These are phyloP conservation scores for Cheirogaleus major DNA, from an alignment of 2,797 vertebrate genomes.

Conservation along the genomic window DNA sequence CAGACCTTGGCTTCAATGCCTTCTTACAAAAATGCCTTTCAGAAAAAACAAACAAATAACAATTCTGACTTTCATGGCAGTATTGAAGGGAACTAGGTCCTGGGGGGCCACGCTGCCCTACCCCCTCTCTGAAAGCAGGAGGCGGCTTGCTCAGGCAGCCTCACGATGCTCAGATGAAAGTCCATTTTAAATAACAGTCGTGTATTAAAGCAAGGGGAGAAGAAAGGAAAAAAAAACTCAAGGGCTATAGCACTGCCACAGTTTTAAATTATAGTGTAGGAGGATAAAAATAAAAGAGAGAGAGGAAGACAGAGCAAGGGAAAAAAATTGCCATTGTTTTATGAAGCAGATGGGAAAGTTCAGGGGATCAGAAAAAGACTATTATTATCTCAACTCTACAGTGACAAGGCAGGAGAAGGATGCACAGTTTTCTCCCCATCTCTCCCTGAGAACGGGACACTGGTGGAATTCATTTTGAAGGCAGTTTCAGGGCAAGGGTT, in stretches of 20 bases:
- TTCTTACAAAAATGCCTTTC: background rate
- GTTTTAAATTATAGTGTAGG: constrained; percentile 87
- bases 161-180: constrained; percentile 72
- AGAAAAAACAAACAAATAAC: background rate
- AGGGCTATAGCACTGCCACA: constrained; percentile 80
- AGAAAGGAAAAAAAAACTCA: constrained; percentile 74
- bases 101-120: background rate
- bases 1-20: background rate
- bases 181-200: constrained; percentile 82
- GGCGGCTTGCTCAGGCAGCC: constrained; percentile 5
- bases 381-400: constrained; percentile 87
- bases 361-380: constrained; percentile 89
- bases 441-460: constrained; percentile 57
- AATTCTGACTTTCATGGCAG: background rate
- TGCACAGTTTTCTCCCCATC: constrained; percentile 70
- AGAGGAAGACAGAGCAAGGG: constrained; percentile 77
- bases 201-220: constrained; percentile 77
- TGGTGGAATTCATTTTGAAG: constrained; percentile 71
- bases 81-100: background rate
- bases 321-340: constrained; percentile 88
- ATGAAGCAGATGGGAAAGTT: constrained; percentile 89
- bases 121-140: background rate
- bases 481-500: background rate
- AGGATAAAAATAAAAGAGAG: constrained; percentile 86
- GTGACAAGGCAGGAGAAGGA: constrained; percentile 83